Base-by-base conservation (phyloP, 92 coral and sea anemone species). In the Epizoanthus stellaris region DNA sequence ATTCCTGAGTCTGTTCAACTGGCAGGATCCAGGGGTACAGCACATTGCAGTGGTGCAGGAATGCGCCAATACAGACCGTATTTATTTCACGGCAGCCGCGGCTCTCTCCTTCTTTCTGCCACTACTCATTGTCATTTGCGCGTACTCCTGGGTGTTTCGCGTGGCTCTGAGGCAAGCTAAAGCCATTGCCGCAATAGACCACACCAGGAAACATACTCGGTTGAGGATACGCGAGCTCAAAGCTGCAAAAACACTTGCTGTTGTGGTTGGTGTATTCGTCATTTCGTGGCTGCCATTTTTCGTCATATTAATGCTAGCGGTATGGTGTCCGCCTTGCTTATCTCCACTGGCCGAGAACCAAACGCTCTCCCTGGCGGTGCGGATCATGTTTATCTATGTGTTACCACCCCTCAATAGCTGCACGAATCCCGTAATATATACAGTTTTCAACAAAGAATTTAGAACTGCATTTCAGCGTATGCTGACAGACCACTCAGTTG, bases 401-500 rank as follows among this genome's bases (percentile, higher is more conserved):
- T 79, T 96, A 68, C 99, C 99, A 0, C 76, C 92, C 19, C 76
- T 94, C 65, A 96, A 96, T 93, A 92, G 96, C 81, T 92, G 95
- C 42, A 59, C 93, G 2, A 97, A 97, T 70, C 99, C 99, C 7
- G 87, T 97, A 25, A 97, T 97, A 10, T 97, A 97, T 64, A 90
- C 98, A n/a, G 88, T 94, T 3, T 97, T 91, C 86, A 97, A 97
- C 93, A 89, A 89, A 62, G 95, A 97, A 61, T 94, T 97, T 67
- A 91, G 96, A 49, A 75, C 71, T 38, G 98, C 99, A 53, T 94
- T 97, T 60, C 73, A 85, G 11, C 86, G 89, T 56, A 93, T 97
- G 91, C 80, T 97, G 54, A 39, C 73, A 3, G 21, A 43, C 72
- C 58, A 72, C 0, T 64, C 71, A 5, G 64, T 8, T 57, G 45